Evolutionary conservation across 2,888 invertebrate genomes (phyloP), one percentile per base, ranked within the genome.

Genomic region (Pandemis heparana): DNA sequence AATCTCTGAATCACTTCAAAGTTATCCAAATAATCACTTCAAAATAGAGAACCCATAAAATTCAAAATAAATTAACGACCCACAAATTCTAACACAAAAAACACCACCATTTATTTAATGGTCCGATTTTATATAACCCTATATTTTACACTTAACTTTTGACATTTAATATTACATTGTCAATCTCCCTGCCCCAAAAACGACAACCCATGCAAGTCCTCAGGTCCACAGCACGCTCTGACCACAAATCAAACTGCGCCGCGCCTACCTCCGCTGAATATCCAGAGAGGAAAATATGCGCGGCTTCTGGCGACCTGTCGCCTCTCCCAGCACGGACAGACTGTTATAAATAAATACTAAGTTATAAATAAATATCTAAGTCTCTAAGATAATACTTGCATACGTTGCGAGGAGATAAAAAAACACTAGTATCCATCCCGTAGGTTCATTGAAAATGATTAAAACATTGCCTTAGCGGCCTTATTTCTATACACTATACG

Each of bases 261-360:
- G 69, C 76, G 71, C 79, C 76, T 94, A 94, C 94, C 94, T 94
- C 89, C 92, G 86, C 83, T 92, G 91, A 77, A 94, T 93, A 85
- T 94, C 94, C 90, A 94, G 85, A 77, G 94, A 94, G 82, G 94
- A 90, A 89, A 94, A 94, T 81, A 94, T 94, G 84, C 92, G 92
- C 79, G 94, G 94, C 89, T 94, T 94, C 89, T 90, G 93, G 73
- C 92, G 90, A 53, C 91, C 92, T 59, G 89, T 86, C 68, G 92
- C 83, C 78, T 93, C 94, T 71, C 94, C 94, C 87, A 94, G 83
- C 90, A 94, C 93, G 81, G 94, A 94, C 81, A 94, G 85, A 84
- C 94, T 94, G 86, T 70, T 83, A 32, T 32, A 32, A 2, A 32
- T 32, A 32, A 32, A 32, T 32, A 32, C 23, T 32, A 32, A 32